Evolutionary conservation across 2,888 invertebrate species (phyloP), one percentile per base, ranked within the genome.

Genomic region (Drosophila trichaetosa): DNA sequence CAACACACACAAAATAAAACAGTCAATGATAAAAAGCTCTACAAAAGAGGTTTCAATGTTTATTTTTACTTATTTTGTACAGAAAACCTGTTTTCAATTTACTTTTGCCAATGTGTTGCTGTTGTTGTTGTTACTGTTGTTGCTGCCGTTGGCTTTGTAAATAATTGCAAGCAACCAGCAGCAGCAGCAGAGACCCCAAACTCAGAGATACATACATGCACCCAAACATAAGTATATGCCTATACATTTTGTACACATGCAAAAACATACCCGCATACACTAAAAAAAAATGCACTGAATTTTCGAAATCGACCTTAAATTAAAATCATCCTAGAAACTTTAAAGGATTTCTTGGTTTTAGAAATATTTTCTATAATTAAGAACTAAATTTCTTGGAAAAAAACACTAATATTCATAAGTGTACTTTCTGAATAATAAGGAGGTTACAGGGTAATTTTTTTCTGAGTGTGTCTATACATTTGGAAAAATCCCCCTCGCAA

Each of bases 31-130:
- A 88, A 87, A 76, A 77, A 69, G 76, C 86, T 88, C 76, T 76
- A 87, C 80, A 83, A 84, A 85, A 90, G 86, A 90, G 86, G 88
- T 86, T 86, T 87, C 87, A 87, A 90, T 90, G 88, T 80, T 82
- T 53, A 34, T 56, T 64, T 64, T 51, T 64, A 56, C 11, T 40
- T 51, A 51, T 66, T 76, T 80, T 68, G 40, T 78, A 82, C 82
- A 78, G 56, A 77, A 85, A 86, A 86, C 86, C 86, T 79, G 86
- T 86, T 86, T 86, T 85, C 83, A 87, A 85, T 86, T 85, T 80
- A 85, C 79, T 89, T 84, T 83, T 81, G 89, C 79, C 78, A 68
- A 69, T 80, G 71, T 71, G 58, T 70, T 61, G 63, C 61, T 36
- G 73, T 36, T 70, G 66, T 52, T 69, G 46, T n/a, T 76, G 58